Conservation (phyloP, 2,888 invertebrate genomes). For the Acanthosepion pharaonis region DNA sequence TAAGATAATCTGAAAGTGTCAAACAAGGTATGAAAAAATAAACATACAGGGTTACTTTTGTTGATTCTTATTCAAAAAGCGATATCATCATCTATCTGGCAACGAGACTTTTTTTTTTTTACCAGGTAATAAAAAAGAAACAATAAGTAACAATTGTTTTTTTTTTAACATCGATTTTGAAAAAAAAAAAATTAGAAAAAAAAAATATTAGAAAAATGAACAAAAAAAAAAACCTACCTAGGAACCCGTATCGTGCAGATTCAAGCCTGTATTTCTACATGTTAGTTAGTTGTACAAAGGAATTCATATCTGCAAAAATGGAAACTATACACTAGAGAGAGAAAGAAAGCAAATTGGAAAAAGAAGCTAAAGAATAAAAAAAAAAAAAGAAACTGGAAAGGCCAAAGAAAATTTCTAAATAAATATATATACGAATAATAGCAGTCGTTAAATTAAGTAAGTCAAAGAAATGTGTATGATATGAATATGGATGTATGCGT, state of each 20-base stretch:
- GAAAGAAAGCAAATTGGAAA: not conserved
- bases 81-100: too few relatives aligned
- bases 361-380: too few relatives aligned
- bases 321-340: not conserved
- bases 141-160: too few relatives aligned
- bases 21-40: too few relatives aligned
- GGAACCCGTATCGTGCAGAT: not conserved
- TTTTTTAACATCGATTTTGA: too few relatives aligned
- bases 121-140: too few relatives aligned
- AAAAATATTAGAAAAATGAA: too few relatives aligned
- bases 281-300: slow-evolving; percentile 11
- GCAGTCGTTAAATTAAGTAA: not conserved
- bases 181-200: too few relatives aligned
- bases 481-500: not conserved
- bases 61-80: too few relatives aligned
- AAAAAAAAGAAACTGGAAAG: not conserved
- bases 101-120: too few relatives aligned
- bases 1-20: too few relatives aligned
- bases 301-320: not conserved
- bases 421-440: not conserved
- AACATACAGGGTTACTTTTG: too few relatives aligned
- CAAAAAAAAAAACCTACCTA: not conserved
- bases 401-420: not conserved
- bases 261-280: not conserved
- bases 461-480: not conserved